Evolutionary conservation across 2,888 invertebrate genomes (phyloP).

Genomic region (Malthinus flaveolus): DNA sequence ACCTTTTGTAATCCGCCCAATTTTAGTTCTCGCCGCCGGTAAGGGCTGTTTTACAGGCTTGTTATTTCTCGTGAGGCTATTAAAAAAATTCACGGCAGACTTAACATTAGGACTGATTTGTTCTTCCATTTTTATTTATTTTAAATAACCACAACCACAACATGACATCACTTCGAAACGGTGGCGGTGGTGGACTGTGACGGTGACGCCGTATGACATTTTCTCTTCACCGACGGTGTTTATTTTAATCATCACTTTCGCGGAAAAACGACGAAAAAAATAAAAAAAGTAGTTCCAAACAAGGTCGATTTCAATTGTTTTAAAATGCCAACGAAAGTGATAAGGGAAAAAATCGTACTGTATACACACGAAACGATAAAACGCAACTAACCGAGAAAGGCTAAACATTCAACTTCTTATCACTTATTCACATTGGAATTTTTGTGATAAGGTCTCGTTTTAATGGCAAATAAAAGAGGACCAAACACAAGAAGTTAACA

Average conservation of each 20-base stretch:
- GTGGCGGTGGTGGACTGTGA: conserved; percentile 10
- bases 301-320: not conserved
- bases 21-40: not conserved
- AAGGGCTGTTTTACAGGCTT: not conserved
- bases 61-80: conserved; percentile 25
- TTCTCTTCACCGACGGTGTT: no score
- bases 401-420: conserved; percentile 12
- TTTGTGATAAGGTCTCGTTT: conserved; percentile 19
- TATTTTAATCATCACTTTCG: conserved; percentile 12
- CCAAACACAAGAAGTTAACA: no score
- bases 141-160: not conserved
- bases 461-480: conserved; percentile 6
- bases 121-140: conserved; percentile 27
- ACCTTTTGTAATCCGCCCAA: not conserved
- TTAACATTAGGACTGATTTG: conserved; percentile 31
- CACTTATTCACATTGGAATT: conserved; percentile 11
- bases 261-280: not conserved
- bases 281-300: no score
- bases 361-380: conserved; percentile 7
- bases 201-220: not conserved
- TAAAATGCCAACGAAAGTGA: not conserved
- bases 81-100: conserved; percentile 32
- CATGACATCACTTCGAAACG: conserved; percentile 1
- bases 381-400: conserved; percentile 13
- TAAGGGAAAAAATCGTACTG: not conserved